A percentile compares a stretch with the other conserved stretches of the same genome.
These are phyloP conservation scores for Squalus acanthias DNA, from an alignment of 2,797 vertebrate genomes.

Conservation along the genomic window DNA sequence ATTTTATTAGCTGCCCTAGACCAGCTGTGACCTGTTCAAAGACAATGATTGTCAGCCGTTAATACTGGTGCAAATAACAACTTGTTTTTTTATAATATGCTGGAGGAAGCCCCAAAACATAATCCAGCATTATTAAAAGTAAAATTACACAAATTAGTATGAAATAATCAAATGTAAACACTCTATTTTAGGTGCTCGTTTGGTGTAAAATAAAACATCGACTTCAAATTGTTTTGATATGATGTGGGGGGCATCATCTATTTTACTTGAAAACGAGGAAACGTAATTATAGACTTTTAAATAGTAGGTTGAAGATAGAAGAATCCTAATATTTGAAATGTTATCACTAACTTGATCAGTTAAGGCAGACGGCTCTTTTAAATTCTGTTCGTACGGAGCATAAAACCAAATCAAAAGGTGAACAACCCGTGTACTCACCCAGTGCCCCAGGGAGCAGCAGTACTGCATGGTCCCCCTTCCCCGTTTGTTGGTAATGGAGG, in stretches of 20 bases:
- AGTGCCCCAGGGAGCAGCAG: constrained; percentile 81
- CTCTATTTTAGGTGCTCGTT: too few species aligned
- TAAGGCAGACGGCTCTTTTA: background rate
- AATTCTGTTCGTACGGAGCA: background rate
- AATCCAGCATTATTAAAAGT: background rate
- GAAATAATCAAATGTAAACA: background rate
- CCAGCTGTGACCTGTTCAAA: too few species aligned
- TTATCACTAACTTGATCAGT: background rate
- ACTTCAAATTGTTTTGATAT: too few species aligned
- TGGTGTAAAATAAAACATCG: too few species aligned
- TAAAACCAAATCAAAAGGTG: background rate
- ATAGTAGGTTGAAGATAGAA: background rate
- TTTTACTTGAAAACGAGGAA: too few species aligned
- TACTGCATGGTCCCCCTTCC: constrained; percentile 68
- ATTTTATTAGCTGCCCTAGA: too few species aligned
- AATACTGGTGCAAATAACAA: too few species aligned
- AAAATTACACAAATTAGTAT: background rate
- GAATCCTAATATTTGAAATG: background rate
- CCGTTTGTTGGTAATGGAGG: constrained; percentile 72
- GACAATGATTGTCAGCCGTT: too few species aligned
- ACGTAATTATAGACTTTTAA: background rate
- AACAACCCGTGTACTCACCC: constrained; percentile 53
- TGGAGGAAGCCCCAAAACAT: background rate
- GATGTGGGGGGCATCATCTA: too few species aligned
- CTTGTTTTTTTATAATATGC: too few species aligned